These are phyloP conservation scores for Gambusia holbrooki DNA, from an alignment of 2,113 vertebrate genomes.

Conservation along the genomic window DNA sequence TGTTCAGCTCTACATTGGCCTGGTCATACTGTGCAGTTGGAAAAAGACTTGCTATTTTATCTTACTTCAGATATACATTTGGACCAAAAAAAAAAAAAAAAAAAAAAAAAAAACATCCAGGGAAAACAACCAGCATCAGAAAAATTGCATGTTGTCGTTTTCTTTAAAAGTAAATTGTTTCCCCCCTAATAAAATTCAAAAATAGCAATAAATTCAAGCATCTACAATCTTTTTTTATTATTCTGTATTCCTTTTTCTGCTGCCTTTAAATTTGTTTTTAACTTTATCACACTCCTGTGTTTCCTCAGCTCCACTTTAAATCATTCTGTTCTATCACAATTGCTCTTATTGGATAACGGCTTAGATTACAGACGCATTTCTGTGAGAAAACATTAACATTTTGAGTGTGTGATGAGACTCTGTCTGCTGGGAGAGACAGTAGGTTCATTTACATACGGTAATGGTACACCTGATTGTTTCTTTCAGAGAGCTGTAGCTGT, in stretches of 20 bases:
- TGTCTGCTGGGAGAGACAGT: slow-evolving; percentile 24
- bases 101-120: too few species aligned
- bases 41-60: neutral
- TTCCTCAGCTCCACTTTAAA: slow-evolving; percentile 34
- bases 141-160: neutral
- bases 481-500: slow-evolving; percentile 14
- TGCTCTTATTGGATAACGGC: slow-evolving; percentile 45
- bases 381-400: slow-evolving; percentile 55
- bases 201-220: neutral
- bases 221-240: slow-evolving; percentile 15
- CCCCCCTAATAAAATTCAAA: slow-evolving; percentile 6
- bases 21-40: neutral
- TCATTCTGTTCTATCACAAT: slow-evolving; percentile 31
- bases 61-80: neutral
- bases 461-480: slow-evolving; percentile 50
- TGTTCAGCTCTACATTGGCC: neutral
- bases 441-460: slow-evolving; percentile 54
- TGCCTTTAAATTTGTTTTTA: slow-evolving; percentile 16
- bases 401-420: slow-evolving; percentile 43
- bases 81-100: too few species aligned
- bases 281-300: slow-evolving; percentile 1
- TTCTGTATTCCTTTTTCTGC: slow-evolving; percentile 2
- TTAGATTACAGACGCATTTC: slow-evolving; percentile 47
- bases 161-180: neutral
- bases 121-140: neutral